Percentiles rank a stretch among this genome's conserved stretches.
Evolutionary conservation across 2,888 invertebrate genomes (phyloP).

Genomic region (Leucophenga montana): DNA sequence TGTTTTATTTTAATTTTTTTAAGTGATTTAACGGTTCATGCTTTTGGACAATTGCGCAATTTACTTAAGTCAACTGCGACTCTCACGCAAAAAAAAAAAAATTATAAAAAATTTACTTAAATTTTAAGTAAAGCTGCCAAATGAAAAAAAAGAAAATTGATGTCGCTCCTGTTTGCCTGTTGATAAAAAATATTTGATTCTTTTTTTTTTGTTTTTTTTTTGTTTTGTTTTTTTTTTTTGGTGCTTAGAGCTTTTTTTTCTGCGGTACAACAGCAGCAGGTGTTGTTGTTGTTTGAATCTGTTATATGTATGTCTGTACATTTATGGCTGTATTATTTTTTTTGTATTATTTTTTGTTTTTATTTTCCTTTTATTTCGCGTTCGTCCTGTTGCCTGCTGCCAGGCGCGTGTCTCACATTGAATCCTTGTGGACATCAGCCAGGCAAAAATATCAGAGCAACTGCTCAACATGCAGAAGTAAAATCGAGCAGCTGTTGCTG

Average conservation of each 20-base stretch:
- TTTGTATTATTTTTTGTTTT: background rate
- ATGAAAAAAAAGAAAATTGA: background rate
- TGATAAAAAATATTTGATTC: background rate
- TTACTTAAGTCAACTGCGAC: too few relatives aligned
- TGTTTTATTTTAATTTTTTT: background rate
- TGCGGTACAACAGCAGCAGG: conserved; percentile 35
- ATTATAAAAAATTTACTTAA: background rate
- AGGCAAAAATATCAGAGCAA: conserved; percentile 1
- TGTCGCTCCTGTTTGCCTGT: background rate
- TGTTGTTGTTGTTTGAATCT: conserved; percentile 37
- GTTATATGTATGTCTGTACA: conserved; percentile 23
- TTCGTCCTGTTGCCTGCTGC: conserved; percentile 21
- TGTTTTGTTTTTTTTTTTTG: too few relatives aligned
- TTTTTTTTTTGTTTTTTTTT: too few relatives aligned
- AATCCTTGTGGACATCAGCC: conserved; percentile 16
- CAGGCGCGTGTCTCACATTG: conserved; percentile 32
- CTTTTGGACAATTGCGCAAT: too few relatives aligned
- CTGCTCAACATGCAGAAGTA: background rate
- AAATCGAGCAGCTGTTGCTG: conserved; percentile 14
- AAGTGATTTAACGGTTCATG: too few relatives aligned
- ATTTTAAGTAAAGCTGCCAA: background rate
- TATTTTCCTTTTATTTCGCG: background rate
- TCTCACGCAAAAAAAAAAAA: background rate
- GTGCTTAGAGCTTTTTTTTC: background rate
- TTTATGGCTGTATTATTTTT: conserved; percentile 20